Evolutionary conservation across 2,113 vertebrate species (phyloP).

Genomic region (Mormyrus iriodes): DNA sequence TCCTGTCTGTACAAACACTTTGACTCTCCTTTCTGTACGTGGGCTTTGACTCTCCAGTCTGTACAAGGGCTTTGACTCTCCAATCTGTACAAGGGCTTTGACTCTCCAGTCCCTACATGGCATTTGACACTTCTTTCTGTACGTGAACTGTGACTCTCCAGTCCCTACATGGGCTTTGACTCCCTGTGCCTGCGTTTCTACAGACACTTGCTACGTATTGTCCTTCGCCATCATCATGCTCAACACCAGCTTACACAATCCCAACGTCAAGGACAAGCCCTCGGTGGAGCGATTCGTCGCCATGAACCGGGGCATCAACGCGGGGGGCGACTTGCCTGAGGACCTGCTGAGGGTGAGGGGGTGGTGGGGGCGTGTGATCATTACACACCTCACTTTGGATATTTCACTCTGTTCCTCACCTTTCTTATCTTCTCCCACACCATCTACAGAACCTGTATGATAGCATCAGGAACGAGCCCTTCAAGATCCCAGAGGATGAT

Average conservation of each 20-base stretch:
- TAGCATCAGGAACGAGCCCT: slow-evolving; percentile 95
- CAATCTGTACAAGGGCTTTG: background rate
- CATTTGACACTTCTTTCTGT: background rate
- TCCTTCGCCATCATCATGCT: slow-evolving; percentile 98
- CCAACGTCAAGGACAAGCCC: slow-evolving; percentile 95
- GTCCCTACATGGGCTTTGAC: background rate
- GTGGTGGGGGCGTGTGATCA: background rate
- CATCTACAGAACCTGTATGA: slow-evolving; percentile 83
- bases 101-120: background rate
- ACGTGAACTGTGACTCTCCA: background rate
- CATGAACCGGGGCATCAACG: slow-evolving; percentile 97
- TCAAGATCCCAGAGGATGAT: slow-evolving; percentile 94
- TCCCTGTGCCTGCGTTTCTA: background rate
- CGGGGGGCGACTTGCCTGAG: slow-evolving; percentile 88
- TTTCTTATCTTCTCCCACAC: background rate
- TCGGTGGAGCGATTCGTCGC: slow-evolving; percentile 80
- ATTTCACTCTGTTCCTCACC: background rate
- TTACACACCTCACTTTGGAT: background rate
- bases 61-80: background rate
- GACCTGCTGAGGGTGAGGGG: slow-evolving; percentile 81
- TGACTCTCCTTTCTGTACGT: no score
- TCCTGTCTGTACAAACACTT: background rate
- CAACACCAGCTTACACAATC: slow-evolving; percentile 97
- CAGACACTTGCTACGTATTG: slow-evolving; percentile 92
- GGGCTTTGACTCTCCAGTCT: background rate